A percentile compares a stretch with the other conserved stretches of the same genome.
Conservation (phyloP, 2,888 invertebrate species). For the Lithophane ornitopus region DNA sequence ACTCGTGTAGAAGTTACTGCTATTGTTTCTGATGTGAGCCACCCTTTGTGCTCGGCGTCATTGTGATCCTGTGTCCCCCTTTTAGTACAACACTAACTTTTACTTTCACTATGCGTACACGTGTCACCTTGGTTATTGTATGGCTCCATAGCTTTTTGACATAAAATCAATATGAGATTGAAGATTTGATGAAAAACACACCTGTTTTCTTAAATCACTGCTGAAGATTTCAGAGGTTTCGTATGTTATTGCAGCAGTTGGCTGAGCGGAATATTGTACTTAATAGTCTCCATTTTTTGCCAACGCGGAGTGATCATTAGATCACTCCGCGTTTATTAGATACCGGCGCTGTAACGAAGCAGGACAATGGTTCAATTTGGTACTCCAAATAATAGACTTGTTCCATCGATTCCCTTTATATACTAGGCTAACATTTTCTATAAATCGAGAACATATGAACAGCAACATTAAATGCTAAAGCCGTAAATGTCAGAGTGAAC, state of each 20-base stretch:
- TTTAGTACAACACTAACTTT: conserved; percentile 10
- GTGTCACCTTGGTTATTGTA: conserved; percentile 27
- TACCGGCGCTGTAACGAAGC: too few species aligned
- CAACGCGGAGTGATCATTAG: neutral
- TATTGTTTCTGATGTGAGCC: conserved; percentile 26
- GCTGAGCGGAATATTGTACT: neutral
- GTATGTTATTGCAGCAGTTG: neutral
- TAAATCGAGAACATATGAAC: neutral
- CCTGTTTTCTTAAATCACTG: neutral
- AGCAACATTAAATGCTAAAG: neutral
- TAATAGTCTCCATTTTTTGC: neutral
- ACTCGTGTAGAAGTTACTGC: conserved; percentile 18
- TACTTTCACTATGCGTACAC: conserved; percentile 9
- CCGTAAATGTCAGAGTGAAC: neutral
- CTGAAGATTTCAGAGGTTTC: neutral
- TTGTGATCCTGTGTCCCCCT: conserved; percentile 23
- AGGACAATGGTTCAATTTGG: neutral
- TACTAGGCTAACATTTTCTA: neutral
- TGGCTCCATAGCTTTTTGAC: neutral
- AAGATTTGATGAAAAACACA: neutral
- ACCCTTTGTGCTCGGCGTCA: conserved; percentile 27
- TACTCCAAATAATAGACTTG: neutral
- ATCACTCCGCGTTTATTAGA: too few species aligned
- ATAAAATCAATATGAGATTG: neutral
- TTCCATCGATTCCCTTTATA: neutral